A percentile compares a stretch with the other conserved stretches of the same genome.
These are phyloP conservation scores for Kryptolebias marmoratus DNA, from an alignment of 2,113 vertebrate species.

Conservation along the genomic window DNA sequence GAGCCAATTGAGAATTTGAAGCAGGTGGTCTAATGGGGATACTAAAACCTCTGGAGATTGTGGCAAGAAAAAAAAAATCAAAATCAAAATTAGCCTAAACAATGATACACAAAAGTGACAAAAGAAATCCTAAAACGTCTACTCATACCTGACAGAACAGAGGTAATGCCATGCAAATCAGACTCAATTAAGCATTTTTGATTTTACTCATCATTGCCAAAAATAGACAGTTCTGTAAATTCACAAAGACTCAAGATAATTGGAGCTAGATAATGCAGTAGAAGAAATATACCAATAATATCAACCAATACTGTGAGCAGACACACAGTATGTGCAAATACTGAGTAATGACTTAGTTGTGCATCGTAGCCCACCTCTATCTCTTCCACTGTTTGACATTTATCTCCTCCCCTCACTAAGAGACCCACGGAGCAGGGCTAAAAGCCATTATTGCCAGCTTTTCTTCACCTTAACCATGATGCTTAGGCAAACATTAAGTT, in stretches of 20 bases:
- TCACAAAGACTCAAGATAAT: slow-evolving; percentile 1
- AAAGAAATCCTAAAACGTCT: too few relatives aligned
- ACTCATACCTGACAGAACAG: too few relatives aligned
- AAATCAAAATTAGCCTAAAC: too few relatives aligned
- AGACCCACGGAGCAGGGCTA: slow-evolving; percentile 27
- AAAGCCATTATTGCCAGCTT: slow-evolving; percentile 62
- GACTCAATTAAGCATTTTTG: too few relatives aligned
- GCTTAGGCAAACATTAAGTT: slow-evolving; percentile 41
- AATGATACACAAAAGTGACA: too few relatives aligned
- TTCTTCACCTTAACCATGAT: slow-evolving; percentile 65
- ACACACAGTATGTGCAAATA: background rate
- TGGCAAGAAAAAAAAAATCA: too few relatives aligned
- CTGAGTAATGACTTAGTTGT: too few relatives aligned
- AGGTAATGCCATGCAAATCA: too few relatives aligned
- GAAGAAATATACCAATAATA: background rate
- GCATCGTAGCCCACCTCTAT: background rate
- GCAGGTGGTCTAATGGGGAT: too few relatives aligned
- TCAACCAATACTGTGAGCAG: background rate
- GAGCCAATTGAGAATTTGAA: too few relatives aligned
- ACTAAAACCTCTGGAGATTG: too few relatives aligned
- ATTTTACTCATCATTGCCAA: too few relatives aligned
- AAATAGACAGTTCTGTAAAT: background rate
- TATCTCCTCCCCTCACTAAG: slow-evolving; percentile 30
- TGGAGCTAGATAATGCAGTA: slow-evolving; percentile 2
- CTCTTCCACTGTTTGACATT: slow-evolving; percentile 12